Evolutionary conservation across 2,888 invertebrate genomes (phyloP).

Genomic region (Dynastes hyllus): DNA sequence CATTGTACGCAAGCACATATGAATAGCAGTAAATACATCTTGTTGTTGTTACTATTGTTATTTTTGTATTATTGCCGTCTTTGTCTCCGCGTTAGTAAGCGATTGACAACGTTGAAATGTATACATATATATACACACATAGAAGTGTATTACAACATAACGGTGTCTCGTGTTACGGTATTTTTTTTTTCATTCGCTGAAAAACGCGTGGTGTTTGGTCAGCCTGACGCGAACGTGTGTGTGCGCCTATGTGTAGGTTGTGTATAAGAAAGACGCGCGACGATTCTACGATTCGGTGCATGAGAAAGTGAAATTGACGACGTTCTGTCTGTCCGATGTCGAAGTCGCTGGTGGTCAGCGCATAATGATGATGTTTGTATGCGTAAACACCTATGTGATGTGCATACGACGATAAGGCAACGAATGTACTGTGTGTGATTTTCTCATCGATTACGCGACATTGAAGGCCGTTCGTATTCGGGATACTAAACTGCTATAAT

Average conservation of each 20-base stretch:
- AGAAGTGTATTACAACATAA: background rate
- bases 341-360: too few species aligned
- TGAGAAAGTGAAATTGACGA: conserved; percentile 45
- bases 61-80: background rate
- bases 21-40: background rate
- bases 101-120: conserved; percentile 24
- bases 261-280: background rate
- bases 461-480: too few species aligned
- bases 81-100: too few species aligned
- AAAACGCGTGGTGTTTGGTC: background rate
- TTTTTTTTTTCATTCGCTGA: conserved; percentile 13
- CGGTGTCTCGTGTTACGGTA: conserved; percentile 29
- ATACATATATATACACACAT: background rate
- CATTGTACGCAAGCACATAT: too few species aligned
- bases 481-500: too few species aligned
- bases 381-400: background rate
- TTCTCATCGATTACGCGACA: too few species aligned
- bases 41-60: background rate
- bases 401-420: too few species aligned
- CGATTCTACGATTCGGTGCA: conserved; percentile 14
- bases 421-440: too few species aligned
- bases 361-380: too few species aligned
- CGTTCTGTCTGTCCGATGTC: conserved; percentile 14
- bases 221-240: background rate
- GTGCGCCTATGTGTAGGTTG: background rate